Evolutionary conservation across 2,888 invertebrate genomes (phyloP).

Genomic region (Apodemia mormo): DNA sequence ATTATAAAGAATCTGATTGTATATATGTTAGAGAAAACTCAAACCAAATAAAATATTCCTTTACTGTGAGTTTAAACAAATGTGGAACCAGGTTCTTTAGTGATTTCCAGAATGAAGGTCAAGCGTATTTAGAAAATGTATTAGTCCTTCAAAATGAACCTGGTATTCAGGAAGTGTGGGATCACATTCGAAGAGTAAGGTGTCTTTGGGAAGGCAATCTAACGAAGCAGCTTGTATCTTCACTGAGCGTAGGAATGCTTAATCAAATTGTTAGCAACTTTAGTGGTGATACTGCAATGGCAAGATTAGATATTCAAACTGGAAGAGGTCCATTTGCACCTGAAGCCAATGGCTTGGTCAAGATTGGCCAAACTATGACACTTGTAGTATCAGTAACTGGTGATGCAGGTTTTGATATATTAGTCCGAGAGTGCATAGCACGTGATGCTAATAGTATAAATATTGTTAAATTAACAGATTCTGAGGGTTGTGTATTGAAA

Average conservation of each 20-base stretch:
- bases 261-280: conserved; percentile 91
- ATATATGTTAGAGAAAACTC: conserved; percentile 88
- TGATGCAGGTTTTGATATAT: conserved; percentile 89
- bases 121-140: conserved; percentile 90
- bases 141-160: conserved; percentile 89
- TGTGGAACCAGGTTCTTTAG: conserved; percentile 91
- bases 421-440: conserved; percentile 89
- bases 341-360: conserved; percentile 88
- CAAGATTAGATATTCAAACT: conserved; percentile 88
- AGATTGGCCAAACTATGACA: conserved; percentile 91
- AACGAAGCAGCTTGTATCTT: conserved; percentile 87
- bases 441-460: conserved; percentile 86
- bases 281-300: conserved; percentile 92
- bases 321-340: conserved; percentile 90
- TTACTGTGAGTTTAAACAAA: conserved; percentile 87
- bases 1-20: conserved; percentile 85
- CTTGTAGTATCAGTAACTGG: conserved; percentile 90
- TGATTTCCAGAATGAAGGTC: conserved; percentile 88
- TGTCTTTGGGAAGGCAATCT: conserved; percentile 92
- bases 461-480: conserved; percentile 86
- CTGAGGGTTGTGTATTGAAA: conserved; percentile 88
- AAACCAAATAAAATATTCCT: conserved; percentile 85
- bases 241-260: conserved; percentile 89
- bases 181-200: conserved; percentile 88
- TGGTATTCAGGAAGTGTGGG: conserved; percentile 90